These are phyloP conservation scores for Oryzias javanicus DNA, from an alignment of 2,113 vertebrate species.

Conservation along the genomic window DNA sequence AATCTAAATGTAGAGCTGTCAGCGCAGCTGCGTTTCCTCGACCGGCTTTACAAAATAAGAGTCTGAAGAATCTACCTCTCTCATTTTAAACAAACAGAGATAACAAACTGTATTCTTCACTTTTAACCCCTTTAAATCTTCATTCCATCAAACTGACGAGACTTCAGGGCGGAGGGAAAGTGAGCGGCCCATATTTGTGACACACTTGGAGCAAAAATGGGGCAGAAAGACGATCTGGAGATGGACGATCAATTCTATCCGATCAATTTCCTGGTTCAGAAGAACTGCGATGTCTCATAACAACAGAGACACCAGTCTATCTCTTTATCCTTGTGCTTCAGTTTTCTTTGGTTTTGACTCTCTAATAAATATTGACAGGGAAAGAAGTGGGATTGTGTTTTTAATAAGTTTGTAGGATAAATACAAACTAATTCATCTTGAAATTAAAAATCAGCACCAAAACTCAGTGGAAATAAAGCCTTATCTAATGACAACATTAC, in stretches of 20 bases:
- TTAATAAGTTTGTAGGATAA: slow-evolving; percentile 23
- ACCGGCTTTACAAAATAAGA: too few relatives aligned
- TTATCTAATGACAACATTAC: slow-evolving; percentile 29
- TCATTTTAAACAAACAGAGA: too few relatives aligned
- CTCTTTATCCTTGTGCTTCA: neutral
- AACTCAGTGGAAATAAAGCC: slow-evolving; percentile 3
- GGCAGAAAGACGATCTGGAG: slow-evolving; percentile 7
- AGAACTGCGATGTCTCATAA: neutral
- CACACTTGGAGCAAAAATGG: slow-evolving; percentile 62
- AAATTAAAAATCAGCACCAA: slow-evolving; percentile 40
- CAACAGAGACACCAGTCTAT: neutral
- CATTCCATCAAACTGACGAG: slow-evolving; percentile 54
- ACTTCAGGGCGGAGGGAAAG: slow-evolving; percentile 43
- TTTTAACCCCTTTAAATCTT: slow-evolving; percentile 60
- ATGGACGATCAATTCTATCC: slow-evolving; percentile 14
- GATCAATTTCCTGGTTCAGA: neutral
- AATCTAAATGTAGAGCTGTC: too few relatives aligned
- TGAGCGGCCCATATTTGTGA: slow-evolving; percentile 71
- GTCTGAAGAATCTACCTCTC: too few relatives aligned
- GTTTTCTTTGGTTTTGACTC: too few relatives aligned
- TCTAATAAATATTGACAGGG: slow-evolving; percentile 11
- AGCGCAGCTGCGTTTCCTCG: too few relatives aligned
- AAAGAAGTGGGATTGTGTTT: slow-evolving; percentile 6
- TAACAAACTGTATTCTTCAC: neutral
- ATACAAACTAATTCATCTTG: slow-evolving; percentile 15